Conservation (phyloP, 2,888 invertebrate genomes). For the Eupithecia vulgata region DNA sequence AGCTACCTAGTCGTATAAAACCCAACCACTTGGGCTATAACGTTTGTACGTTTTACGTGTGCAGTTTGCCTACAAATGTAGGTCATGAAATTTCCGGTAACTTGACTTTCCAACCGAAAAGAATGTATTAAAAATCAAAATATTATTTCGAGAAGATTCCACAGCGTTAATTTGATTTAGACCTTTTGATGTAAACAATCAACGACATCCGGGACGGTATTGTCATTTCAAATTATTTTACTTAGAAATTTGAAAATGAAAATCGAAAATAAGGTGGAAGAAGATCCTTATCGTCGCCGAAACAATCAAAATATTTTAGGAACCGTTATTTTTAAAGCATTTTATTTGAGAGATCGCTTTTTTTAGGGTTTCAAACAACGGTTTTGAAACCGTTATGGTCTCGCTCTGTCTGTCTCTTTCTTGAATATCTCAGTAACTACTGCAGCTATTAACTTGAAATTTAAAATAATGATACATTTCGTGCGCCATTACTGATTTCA, state of each 20-base stretch:
- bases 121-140: slow-evolving; percentile 3
- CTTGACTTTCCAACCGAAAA: neutral
- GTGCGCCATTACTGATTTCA: no score
- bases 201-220: slow-evolving; percentile 21
- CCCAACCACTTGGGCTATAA: neutral
- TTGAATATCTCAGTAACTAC: no score
- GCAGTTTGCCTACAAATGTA: neutral
- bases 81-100: neutral
- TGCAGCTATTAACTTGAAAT: no score
- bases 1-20: neutral
- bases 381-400: no score
- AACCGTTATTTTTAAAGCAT: neutral
- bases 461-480: no score
- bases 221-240: slow-evolving; percentile 28
- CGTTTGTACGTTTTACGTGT: neutral
- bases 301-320: slow-evolving; percentile 13
- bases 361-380: no score
- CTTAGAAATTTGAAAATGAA: slow-evolving; percentile 22
- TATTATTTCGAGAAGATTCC: slow-evolving; percentile 15
- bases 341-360: no score
- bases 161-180: slow-evolving; percentile 24
- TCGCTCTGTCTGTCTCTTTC: no score
- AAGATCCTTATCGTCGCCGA: neutral
- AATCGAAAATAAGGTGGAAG: slow-evolving; percentile 15
- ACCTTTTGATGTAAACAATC: slow-evolving; percentile 29